Conservation (phyloP, 2,888 invertebrate species). For the Morpho deidamia region DNA sequence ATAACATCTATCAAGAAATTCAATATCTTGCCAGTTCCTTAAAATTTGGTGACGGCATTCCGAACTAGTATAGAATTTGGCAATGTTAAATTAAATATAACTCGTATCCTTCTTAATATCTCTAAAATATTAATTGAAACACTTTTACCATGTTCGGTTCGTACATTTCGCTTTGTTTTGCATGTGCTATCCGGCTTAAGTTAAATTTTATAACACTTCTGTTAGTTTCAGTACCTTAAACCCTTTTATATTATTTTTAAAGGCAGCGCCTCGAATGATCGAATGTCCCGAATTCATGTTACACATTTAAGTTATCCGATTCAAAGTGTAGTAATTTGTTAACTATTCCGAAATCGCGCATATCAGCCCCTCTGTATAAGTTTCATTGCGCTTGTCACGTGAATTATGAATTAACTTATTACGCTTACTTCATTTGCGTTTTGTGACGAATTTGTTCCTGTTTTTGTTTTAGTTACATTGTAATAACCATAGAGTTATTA, state of each 20-base stretch:
- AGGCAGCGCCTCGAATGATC: constrained; percentile 65
- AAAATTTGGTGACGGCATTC: too few relatives aligned
- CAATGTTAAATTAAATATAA: too few relatives aligned
- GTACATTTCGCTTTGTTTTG: too few relatives aligned
- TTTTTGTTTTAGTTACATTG: not conserved
- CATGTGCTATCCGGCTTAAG: too few relatives aligned
- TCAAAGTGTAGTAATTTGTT: constrained; percentile 65
- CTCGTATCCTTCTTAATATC: too few relatives aligned
- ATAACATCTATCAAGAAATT: too few relatives aligned
- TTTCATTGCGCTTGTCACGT: constrained; percentile 26
- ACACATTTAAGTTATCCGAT: constrained; percentile 64
- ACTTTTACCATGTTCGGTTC: too few relatives aligned
- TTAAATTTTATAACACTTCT: constrained; percentile 29
- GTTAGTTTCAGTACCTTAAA: constrained; percentile 41
- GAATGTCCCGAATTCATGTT: constrained; percentile 58
- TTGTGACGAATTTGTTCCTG: constrained; percentile 1
- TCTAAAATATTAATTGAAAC: too few relatives aligned
- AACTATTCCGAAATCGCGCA: constrained; percentile 40
- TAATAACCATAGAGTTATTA: not conserved
- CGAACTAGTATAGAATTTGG: too few relatives aligned
- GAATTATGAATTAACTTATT: constrained; percentile 29
- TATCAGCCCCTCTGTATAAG: constrained; percentile 10
- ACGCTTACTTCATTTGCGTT: constrained; percentile 8
- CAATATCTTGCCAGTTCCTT: too few relatives aligned
- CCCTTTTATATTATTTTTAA: constrained; percentile 67